phyloP scores from a whole-genome alignment of 2,888 invertebrate species.

The Drosophila meridiana region DNA sequence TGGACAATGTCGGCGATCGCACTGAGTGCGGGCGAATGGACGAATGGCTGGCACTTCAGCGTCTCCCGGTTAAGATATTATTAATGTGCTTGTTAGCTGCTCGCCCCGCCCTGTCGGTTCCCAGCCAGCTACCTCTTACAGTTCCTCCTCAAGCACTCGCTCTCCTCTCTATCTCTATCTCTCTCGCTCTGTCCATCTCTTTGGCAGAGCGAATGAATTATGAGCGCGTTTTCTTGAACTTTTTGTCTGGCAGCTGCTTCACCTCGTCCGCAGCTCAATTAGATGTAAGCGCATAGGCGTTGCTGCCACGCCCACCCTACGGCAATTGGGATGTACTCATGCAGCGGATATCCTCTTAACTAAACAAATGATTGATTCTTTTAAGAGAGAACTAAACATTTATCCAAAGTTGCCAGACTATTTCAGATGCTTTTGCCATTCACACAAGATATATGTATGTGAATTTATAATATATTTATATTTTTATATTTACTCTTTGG shows the following conservation, averaged over 20 bases:
- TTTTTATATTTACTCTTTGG: not conserved
- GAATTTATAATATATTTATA: not conserved
- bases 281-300: slow-evolving; percentile 65
- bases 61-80: slow-evolving; percentile 72
- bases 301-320: slow-evolving; percentile 14
- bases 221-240: slow-evolving; percentile 48
- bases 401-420: not conserved
- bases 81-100: slow-evolving; percentile 73
- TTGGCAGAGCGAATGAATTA: slow-evolving; percentile 52
- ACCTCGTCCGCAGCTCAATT: slow-evolving; percentile 52
- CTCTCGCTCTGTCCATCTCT: not conserved
- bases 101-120: slow-evolving; percentile 25
- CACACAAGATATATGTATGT: not conserved
- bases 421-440: not conserved
- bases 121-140: not conserved
- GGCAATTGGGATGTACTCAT: slow-evolving; percentile 27
- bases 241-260: slow-evolving; percentile 1
- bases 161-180: not conserved
- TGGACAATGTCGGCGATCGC: slow-evolving; percentile 27
- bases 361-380: not conserved
- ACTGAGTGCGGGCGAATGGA: slow-evolving; percentile 19
- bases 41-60: slow-evolving; percentile 56
- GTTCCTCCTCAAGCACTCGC: not conserved
- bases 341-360: not conserved
- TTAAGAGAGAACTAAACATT: not conserved